Percentiles rank a stretch among this genome's conserved stretches.
phyloP scores from a whole-genome alignment of 2,113 vertebrate species.

The Charina bottae region DNA sequence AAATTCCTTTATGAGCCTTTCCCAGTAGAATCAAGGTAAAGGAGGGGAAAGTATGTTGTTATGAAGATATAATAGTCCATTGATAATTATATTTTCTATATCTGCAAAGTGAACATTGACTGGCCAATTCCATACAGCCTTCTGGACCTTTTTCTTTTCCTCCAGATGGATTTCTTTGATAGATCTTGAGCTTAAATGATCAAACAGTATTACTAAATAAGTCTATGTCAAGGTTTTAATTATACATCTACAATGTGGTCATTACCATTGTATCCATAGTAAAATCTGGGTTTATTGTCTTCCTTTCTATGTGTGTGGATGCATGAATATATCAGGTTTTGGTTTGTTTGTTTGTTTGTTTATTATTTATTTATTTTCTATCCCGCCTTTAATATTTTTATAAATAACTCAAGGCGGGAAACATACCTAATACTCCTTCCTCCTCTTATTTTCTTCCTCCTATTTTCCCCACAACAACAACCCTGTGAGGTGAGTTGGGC shows the following conservation, averaged over 20 bases:
- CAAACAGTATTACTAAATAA: neutral
- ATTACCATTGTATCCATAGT: neutral
- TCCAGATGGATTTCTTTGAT: neutral
- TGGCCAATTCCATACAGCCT: neutral
- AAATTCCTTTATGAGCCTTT: constrained; percentile 98
- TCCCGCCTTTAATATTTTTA: too few relatives aligned
- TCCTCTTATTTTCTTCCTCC: too few relatives aligned
- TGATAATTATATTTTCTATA: neutral
- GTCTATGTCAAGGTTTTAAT: neutral
- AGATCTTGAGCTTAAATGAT: neutral
- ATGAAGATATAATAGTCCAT: neutral
- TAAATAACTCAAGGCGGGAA: too few relatives aligned
- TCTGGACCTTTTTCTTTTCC: neutral
- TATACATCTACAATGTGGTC: neutral
- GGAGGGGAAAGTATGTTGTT: neutral
- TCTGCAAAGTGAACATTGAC: neutral
- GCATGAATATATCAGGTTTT: neutral
- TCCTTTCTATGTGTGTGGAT: neutral
- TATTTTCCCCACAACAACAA: too few relatives aligned
- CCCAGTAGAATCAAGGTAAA: constrained; percentile 96
- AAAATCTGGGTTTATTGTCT: neutral
- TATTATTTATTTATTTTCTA: too few relatives aligned
- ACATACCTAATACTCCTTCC: too few relatives aligned
- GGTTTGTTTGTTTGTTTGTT: too few relatives aligned
- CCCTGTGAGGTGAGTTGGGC: too few relatives aligned